Conservation (phyloP, 2,113 vertebrate genomes). For the Gavia stellata region DNA sequence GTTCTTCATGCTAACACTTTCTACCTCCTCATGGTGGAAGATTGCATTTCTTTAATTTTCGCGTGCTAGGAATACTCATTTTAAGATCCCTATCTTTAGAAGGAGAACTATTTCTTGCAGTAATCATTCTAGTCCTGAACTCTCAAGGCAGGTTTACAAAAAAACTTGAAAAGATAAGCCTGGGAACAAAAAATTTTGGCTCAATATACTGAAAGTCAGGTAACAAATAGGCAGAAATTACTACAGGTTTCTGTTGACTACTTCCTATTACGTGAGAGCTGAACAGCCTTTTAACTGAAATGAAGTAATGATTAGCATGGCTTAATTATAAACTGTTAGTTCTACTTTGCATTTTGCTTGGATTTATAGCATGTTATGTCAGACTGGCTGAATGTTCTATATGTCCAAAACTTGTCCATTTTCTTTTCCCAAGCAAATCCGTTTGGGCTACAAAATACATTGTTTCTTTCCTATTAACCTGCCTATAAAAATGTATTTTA, state of each 20-base stretch:
- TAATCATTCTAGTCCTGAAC: background rate
- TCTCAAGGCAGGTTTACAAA: background rate
- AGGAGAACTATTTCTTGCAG: background rate
- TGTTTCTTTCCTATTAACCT: background rate
- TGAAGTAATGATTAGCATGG: background rate
- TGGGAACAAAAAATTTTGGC: background rate
- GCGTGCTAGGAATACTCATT: background rate
- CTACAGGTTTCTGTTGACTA: background rate
- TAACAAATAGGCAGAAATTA: background rate
- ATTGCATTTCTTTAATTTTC: background rate
- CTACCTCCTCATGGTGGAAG: background rate
- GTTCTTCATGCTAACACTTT: background rate
- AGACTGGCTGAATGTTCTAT: background rate
- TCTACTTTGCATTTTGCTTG: background rate
- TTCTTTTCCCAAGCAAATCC: background rate
- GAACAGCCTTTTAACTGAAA: background rate
- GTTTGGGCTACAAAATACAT: background rate
- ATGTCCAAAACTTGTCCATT: background rate
- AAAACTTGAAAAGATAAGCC: background rate
- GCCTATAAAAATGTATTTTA: background rate
- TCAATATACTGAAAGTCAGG: background rate
- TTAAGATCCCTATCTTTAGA: background rate
- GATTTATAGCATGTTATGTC: background rate
- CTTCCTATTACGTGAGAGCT: background rate
- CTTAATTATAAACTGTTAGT: background rate